A percentile compares a stretch with the other conserved stretches of the same genome.
phyloP scores from a whole-genome alignment of 2,113 vertebrate species.

The Mobula birostris region DNA sequence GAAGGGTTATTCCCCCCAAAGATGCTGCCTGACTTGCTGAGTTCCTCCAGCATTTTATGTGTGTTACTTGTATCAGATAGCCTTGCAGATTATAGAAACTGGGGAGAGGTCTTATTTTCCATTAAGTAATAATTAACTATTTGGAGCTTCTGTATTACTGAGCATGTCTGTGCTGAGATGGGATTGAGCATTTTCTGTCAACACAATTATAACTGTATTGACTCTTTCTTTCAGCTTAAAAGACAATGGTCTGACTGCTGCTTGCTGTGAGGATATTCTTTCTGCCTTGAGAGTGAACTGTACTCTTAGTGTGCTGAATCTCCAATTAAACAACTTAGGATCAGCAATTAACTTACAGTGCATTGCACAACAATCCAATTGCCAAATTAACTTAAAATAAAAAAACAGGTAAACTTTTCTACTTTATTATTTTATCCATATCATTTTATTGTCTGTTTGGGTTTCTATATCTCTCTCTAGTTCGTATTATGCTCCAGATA shows the following conservation, averaged over 20 bases:
- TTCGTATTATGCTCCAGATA: not conserved
- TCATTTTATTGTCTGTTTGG: not conserved
- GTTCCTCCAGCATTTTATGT: too few relatives aligned
- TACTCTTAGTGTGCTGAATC: not conserved
- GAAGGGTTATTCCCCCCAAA: too few relatives aligned
- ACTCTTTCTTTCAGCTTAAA: constrained; percentile 12
- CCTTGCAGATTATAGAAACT: not conserved
- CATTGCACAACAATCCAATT: not conserved
- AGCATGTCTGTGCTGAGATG: not conserved
- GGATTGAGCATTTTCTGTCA: not conserved
- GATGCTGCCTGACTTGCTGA: too few relatives aligned
- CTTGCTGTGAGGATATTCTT: not conserved
- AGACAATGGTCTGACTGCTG: not conserved
- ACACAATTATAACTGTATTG: not conserved
- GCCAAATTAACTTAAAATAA: not conserved
- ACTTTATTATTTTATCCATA: not conserved
- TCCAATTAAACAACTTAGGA: not conserved
- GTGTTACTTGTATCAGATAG: not conserved
- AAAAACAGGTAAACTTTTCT: not conserved
- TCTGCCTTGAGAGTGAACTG: not conserved
- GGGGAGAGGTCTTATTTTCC: not conserved
- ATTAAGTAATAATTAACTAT: not conserved
- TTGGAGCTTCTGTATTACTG: not conserved
- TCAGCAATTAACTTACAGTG: not conserved
- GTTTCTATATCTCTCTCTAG: not conserved